phyloP scores from a whole-genome alignment of 37 sponge, comb jelly and placozoan species.

The Eunapius fragilis region DNA sequence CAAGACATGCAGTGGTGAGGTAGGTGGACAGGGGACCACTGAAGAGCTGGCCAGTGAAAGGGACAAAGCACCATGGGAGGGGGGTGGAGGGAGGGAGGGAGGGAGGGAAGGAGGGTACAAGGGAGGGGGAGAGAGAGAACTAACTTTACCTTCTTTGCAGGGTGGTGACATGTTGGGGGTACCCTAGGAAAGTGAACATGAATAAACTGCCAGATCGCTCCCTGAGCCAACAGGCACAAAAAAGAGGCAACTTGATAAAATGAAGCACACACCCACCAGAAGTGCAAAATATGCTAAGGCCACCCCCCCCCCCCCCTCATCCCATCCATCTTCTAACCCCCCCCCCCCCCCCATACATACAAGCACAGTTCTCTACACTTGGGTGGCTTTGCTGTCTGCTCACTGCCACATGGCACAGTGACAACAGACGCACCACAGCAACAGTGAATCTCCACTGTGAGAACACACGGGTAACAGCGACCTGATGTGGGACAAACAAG shows the following conservation, averaged over 20 bases:
- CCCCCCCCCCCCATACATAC: not conserved
- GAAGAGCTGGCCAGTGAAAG: not conserved
- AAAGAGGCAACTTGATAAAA: not conserved
- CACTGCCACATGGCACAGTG: conserved; percentile 83
- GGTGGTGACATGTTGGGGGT: conserved; percentile 78
- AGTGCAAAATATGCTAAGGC: too few relatives aligned
- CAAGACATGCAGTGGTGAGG: too few relatives aligned
- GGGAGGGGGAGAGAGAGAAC: not conserved
- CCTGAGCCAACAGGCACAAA: too few relatives aligned
- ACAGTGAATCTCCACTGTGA: conserved; percentile 69
- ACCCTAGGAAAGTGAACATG: conserved; percentile 1
- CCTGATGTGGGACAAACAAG: conserved; percentile 65
- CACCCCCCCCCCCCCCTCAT: too few relatives aligned
- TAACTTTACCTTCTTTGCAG: conserved; percentile 26
- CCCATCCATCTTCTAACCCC: too few relatives aligned
- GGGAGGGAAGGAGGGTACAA: conserved; percentile 8
- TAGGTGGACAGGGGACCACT: not conserved
- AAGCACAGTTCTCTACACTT: conserved; percentile 66
- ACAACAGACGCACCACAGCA: conserved; percentile 67
- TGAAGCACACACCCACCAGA: too few relatives aligned
- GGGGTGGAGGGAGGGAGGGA: not conserved
- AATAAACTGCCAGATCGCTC: too few relatives aligned
- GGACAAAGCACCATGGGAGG: too few relatives aligned
- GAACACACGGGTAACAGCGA: conserved; percentile 89
- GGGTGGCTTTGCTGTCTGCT: conserved; percentile 73